Conservation (phyloP, 2,888 invertebrate species). For the Melanchra persicariae region DNA sequence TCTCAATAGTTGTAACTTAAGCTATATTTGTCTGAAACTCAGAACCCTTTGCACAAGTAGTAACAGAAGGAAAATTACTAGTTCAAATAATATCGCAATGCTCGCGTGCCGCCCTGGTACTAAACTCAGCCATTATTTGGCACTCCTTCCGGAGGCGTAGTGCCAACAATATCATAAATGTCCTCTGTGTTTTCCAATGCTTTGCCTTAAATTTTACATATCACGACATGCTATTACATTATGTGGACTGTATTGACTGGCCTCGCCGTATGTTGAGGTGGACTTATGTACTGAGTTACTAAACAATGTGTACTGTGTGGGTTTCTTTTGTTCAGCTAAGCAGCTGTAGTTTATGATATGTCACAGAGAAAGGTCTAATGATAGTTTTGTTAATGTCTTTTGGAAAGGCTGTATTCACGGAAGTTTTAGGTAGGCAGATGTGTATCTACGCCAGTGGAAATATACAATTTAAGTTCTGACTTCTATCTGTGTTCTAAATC, state of each 20-base stretch:
- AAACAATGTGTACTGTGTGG: neutral
- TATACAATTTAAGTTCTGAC: neutral
- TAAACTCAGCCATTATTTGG: conserved; percentile 71
- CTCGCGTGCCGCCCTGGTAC: conserved; percentile 67
- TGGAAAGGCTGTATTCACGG: neutral
- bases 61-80: conserved; percentile 46
- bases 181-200: conserved; percentile 61
- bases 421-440: neutral
- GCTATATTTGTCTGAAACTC: conserved; percentile 28
- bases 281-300: neutral
- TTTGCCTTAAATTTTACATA: conserved; percentile 67
- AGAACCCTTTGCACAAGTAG: conserved; percentile 52
- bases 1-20: conserved; percentile 39
- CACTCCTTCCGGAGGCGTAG: conserved; percentile 73
- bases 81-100: conserved; percentile 59
- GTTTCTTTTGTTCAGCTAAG: neutral
- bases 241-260: conserved; percentile 20
- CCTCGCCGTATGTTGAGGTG: conserved; percentile 16
- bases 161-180: conserved; percentile 72
- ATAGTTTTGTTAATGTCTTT: neutral
- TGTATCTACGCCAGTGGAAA: neutral
- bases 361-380: neutral
- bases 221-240: conserved; percentile 69
- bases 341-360: neutral
- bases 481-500: no score